These are phyloP conservation scores for Pyrgilauda ruficollis DNA, from an alignment of 2,113 vertebrate species.

Conservation along the genomic window DNA sequence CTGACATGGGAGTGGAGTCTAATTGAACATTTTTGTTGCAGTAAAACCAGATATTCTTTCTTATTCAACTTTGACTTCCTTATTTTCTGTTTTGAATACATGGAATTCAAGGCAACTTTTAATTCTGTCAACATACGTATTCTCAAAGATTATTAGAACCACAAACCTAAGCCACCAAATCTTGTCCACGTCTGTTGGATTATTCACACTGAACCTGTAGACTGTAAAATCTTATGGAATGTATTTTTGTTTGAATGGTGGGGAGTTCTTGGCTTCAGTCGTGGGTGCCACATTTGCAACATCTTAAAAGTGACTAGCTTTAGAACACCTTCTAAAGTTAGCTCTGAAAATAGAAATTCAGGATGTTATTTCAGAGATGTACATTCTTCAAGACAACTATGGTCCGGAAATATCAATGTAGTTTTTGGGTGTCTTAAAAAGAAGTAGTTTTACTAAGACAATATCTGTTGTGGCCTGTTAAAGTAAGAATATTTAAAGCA, in stretches of 20 bases:
- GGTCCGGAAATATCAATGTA: background rate
- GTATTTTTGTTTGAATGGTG: background rate
- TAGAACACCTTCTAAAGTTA: background rate
- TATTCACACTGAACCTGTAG: background rate
- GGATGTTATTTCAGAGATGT: background rate
- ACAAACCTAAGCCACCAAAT: background rate
- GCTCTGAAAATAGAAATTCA: background rate
- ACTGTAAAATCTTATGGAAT: background rate
- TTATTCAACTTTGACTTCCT: background rate
- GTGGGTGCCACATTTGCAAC: background rate
- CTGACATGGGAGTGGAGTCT: background rate
- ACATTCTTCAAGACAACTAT: background rate
- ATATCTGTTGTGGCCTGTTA: background rate
- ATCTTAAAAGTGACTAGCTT: background rate
- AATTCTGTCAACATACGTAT: rapidly evolving
- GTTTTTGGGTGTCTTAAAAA: background rate
- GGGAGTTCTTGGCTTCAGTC: background rate
- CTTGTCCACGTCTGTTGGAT: background rate
- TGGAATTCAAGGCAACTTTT: background rate
- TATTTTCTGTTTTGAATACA: background rate
- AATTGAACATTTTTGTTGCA: background rate
- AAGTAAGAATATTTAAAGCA: background rate
- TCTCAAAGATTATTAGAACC: background rate
- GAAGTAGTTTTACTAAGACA: background rate
- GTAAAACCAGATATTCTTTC: background rate